Conservation (phyloP, 2,797 vertebrate genomes). For the Eleutherodactylus coqui region DNA sequence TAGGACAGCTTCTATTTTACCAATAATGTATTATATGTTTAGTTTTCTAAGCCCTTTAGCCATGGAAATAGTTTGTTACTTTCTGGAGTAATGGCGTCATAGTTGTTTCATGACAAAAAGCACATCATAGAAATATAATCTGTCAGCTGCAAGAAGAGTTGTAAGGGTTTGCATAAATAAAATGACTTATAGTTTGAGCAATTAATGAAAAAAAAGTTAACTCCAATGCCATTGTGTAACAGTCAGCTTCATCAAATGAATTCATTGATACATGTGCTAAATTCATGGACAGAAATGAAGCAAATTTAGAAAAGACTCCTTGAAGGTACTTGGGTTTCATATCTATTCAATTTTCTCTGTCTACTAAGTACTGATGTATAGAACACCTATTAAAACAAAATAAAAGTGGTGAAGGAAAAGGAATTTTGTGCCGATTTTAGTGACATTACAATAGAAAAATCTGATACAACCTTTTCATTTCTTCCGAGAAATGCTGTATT, state of each 20-base stretch:
- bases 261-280: conserved; percentile 12
- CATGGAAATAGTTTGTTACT: not conserved
- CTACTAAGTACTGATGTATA: not conserved
- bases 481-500: conserved; percentile 26
- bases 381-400: conserved; percentile 38
- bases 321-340: not conserved
- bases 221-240: not conserved
- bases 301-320: conserved; percentile 33
- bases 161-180: conserved; percentile 1
- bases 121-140: not conserved
- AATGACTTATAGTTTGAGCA: not conserved
- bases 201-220: conserved; percentile 14
- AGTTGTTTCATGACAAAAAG: not conserved
- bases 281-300: not conserved
- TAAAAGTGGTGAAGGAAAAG: conserved; percentile 1
- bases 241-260: conserved; percentile 30
- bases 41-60: not conserved
- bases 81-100: not conserved
- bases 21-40: not conserved
- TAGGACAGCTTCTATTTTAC: not conserved
- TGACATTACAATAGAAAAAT: conserved; percentile 20
- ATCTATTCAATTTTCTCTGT: conserved; percentile 38
- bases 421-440: conserved; percentile 20
- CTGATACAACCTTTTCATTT: conserved; percentile 34
- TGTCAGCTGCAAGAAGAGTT: not conserved